Evolutionary conservation across 2,888 invertebrate genomes (phyloP), one percentile per base, ranked within the genome.

Genomic region (Habrosyne pyritoides): DNA sequence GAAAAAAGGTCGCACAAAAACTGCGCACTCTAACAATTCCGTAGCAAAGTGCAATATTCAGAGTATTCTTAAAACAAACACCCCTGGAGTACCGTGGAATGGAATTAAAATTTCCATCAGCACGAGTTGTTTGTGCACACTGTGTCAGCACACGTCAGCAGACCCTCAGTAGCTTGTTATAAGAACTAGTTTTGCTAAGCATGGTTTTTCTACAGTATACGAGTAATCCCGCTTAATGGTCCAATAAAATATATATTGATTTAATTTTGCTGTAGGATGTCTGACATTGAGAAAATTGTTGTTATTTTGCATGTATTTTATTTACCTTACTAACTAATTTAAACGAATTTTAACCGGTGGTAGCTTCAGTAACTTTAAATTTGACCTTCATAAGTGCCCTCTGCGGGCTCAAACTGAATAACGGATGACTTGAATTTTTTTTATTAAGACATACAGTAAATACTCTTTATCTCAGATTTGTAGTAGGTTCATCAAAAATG

Each of bases 21-120:
- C 42, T 21, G 30, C 47, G 52, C 50, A 36, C 61, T 59, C 59
- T 57, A 63, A 54, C 64, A 63, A 55, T 63, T 65, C 66, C 30
- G 63, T 56, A 64, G 67, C 63, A 62, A 65, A 70, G 60, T 70
- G 70, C 69, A 75, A 69, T 71, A 63, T 75, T 75, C 73, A 58
- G 53, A 70, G 67, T 69, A 67, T 67, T 71, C 71, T 68, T 69
- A 69, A 75, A 78, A 73, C 76, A 79, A 79, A 81, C 80, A 71
- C 52, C 53, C n/a, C 56, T 26, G 53, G 54, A 54, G 53, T 56
- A 53, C 55, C 48, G 56, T 51, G 60, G 60, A 70, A 75, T 75
- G 75, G 72, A 78, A 81, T 79, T 81, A 78, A 79, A 81, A 81
- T 80, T 80, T 80, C 80, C 77, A 77, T 75, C 73, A 70, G 69